Conservation (phyloP, 2,888 invertebrate genomes). For the Macrosiphum euphorbiae region DNA sequence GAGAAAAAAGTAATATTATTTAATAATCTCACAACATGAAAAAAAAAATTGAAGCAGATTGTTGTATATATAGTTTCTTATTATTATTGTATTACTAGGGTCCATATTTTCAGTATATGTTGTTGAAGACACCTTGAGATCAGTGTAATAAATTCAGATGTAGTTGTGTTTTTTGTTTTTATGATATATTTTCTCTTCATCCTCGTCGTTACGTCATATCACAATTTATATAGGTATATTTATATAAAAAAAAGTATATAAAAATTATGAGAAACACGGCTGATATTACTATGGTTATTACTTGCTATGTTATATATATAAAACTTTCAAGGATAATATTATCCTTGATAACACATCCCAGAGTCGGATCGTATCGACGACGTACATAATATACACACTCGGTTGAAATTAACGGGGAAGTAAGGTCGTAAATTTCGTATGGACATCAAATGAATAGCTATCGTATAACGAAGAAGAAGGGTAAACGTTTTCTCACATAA, state of each 20-base stretch:
- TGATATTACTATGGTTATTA: background rate
- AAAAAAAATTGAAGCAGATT: background rate
- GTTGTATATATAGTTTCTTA: background rate
- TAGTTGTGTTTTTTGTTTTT: background rate
- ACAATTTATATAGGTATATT: background rate
- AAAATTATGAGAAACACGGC: background rate
- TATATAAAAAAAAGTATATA: background rate
- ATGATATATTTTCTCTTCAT: background rate
- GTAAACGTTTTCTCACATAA: slow-evolving; percentile 19
- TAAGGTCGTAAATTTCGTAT: slow-evolving; percentile 33
- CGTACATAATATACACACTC: background rate
- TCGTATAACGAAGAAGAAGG: background rate
- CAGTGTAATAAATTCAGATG: slow-evolving; percentile 17
- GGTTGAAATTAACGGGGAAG: slow-evolving; percentile 31
- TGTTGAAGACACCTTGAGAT: background rate
- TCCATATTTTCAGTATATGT: background rate
- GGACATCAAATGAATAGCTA: slow-evolving; percentile 41
- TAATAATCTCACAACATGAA: background rate
- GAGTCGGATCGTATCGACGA: background rate
- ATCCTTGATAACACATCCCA: background rate
- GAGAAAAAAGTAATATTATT: background rate
- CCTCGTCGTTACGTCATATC: background rate
- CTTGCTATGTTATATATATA: background rate
- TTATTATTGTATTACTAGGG: background rate
- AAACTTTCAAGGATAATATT: background rate